Evolutionary conservation across 2,888 invertebrate species (phyloP), one percentile per base, ranked within the genome.

Genomic region (Rhagophthalmus giganteus): DNA sequence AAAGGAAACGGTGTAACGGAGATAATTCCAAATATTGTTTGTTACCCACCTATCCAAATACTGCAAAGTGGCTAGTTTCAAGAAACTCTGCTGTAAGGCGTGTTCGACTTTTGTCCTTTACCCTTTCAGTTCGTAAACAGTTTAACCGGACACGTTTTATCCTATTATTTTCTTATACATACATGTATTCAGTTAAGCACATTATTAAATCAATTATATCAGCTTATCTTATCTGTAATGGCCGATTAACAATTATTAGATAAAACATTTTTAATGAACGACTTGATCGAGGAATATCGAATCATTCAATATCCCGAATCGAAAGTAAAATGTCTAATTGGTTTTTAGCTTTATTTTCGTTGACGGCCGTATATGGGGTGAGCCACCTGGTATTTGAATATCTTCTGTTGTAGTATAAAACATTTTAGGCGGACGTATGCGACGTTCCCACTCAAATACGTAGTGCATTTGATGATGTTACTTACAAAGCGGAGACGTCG

Each of bases 71-170:
- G 57, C 60, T 6, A 79, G 77, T 1, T 85, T 83, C 59, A 78
- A 78, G 53, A 77, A 76, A 55, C 74, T 80, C 39, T 86, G 85
- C 62, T 85, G 85, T 62, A 78, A 79, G 60, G 73, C 81, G 1
- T 82, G 82, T 55, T 48, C 40, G 7, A 40, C 9, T 3, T 48
- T 45, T 40, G 40, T 11, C 6, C 26, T 54, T 3, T 44, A 24
- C 15, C 54, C 54, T 7, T 45, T 49, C 39, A 54, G 48, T 12
- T 32, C 41, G 10, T 49, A 48, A 31, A 10, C 2, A 10, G 1
- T 27, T 8, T 20, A 30, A 10, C 10, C 9, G 5, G 2, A 30
- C 2, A 10, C 12, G 3, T 5, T 3, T 9, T 7, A 28, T 3
- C 2, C 10, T 5, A 10, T 4, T 28, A 28, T 5, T 28, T 10